These are phyloP conservation scores for Chloroclysta siterata DNA, from an alignment of 2,888 invertebrate species.

Conservation along the genomic window DNA sequence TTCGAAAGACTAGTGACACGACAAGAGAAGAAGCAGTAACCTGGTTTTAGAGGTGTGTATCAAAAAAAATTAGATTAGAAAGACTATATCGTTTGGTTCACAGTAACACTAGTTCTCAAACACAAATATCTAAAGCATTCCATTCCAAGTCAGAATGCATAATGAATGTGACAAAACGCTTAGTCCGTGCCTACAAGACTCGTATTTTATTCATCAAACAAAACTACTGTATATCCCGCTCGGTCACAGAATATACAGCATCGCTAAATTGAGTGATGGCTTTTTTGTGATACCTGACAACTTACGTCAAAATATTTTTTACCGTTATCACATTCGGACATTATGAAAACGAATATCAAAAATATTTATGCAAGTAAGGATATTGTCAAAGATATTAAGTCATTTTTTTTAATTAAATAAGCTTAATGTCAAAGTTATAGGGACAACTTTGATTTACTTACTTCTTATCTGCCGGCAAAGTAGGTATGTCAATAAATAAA, in stretches of 20 bases:
- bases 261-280: constrained; percentile 13
- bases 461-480: too few relatives aligned
- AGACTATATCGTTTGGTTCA: background rate
- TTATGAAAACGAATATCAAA: background rate
- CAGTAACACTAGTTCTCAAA: constrained; percentile 5
- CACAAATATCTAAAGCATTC: constrained; percentile 15
- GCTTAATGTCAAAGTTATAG: too few relatives aligned
- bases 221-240: constrained; percentile 26
- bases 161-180: constrained; percentile 19
- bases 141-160: constrained; percentile 11
- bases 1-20: too few relatives aligned
- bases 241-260: constrained; percentile 14
- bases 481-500: too few relatives aligned
- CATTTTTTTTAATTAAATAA: too few relatives aligned
- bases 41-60: too few relatives aligned
- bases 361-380: too few relatives aligned
- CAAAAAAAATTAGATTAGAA: too few relatives aligned
- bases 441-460: too few relatives aligned
- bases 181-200: constrained; percentile 18
- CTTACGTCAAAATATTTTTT: constrained; percentile 45
- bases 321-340: constrained; percentile 24
- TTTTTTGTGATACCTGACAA: constrained; percentile 24
- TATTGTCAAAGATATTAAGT: too few relatives aligned
- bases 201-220: constrained; percentile 27
- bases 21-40: too few relatives aligned